phyloP scores from a whole-genome alignment of 2,797 vertebrate species.

The Hirundo rustica region DNA sequence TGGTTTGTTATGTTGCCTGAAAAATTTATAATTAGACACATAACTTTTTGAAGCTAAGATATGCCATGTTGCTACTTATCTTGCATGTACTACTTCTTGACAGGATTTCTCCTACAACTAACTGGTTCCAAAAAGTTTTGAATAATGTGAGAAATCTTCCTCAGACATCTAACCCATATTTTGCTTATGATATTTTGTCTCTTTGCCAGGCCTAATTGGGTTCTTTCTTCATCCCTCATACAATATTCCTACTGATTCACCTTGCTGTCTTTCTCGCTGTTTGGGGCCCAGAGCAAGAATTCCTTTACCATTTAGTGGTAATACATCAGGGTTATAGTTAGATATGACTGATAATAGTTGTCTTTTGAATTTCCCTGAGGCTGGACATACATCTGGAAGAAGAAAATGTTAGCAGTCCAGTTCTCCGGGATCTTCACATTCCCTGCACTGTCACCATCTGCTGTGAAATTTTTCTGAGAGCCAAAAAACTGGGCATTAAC shows the following conservation, averaged over 20 bases:
- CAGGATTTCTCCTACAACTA: background rate
- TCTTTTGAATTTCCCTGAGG: background rate
- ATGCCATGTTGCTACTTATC: background rate
- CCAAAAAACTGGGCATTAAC: background rate
- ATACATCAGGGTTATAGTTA: background rate
- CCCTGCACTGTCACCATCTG: background rate
- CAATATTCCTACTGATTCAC: background rate
- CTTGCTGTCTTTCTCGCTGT: background rate
- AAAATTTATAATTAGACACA: background rate
- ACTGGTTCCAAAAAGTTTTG: background rate
- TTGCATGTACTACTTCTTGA: background rate
- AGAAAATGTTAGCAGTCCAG: background rate
- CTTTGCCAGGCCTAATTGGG: background rate
- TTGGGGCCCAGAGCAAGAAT: background rate
- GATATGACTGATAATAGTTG: background rate
- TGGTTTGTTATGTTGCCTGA: background rate
- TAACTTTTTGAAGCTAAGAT: background rate
- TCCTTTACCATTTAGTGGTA: background rate
- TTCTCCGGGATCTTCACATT: background rate
- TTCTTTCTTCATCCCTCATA: background rate
- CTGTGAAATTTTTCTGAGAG: background rate
- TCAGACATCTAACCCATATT: background rate
- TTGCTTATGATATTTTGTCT: background rate
- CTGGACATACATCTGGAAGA: background rate
- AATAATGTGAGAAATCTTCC: background rate